These are phyloP conservation scores for Drosophila varians DNA, from an alignment of 1,140 invertebrate species.

Conservation along the genomic window DNA sequence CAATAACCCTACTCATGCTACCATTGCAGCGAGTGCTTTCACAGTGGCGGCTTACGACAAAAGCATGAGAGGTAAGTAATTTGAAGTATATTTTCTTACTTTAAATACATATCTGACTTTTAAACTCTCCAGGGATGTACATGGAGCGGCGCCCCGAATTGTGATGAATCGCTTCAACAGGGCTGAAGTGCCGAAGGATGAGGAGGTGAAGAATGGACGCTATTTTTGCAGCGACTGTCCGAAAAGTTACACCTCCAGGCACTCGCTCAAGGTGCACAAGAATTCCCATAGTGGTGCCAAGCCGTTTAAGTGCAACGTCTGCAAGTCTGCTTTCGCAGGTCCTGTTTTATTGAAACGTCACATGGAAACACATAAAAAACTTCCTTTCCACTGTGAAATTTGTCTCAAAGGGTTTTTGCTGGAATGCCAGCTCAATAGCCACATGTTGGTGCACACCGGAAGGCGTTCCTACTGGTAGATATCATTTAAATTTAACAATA, in stretches of 20 bases:
- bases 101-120: too few species aligned
- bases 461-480: conserved; percentile 45
- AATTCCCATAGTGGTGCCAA: conserved; percentile 41
- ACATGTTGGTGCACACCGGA: conserved; percentile 46
- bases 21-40: conserved; percentile 36
- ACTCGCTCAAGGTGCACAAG: conserved; percentile 33
- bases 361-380: conserved; percentile 40
- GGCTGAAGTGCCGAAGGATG: not conserved
- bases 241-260: conserved; percentile 48
- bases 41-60: conserved; percentile 33
- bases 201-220: conserved; percentile 15
- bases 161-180: conserved; percentile 24
- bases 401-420: conserved; percentile 49
- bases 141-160: conserved; percentile 49
- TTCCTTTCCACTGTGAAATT: conserved; percentile 50
- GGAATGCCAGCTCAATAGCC: conserved; percentile 38
- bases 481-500: not conserved
- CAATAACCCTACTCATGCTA: conserved; percentile 56
- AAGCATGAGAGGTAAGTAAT: conserved; percentile 40
- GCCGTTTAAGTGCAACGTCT: conserved; percentile 50
- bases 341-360: conserved; percentile 42
- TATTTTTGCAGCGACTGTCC: conserved; percentile 38
- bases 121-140: conserved; percentile 33
- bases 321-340: conserved; percentile 25
- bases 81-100: too few species aligned